phyloP scores from a whole-genome alignment of 2,797 vertebrate genomes.

The Alfaro cultratus region DNA sequence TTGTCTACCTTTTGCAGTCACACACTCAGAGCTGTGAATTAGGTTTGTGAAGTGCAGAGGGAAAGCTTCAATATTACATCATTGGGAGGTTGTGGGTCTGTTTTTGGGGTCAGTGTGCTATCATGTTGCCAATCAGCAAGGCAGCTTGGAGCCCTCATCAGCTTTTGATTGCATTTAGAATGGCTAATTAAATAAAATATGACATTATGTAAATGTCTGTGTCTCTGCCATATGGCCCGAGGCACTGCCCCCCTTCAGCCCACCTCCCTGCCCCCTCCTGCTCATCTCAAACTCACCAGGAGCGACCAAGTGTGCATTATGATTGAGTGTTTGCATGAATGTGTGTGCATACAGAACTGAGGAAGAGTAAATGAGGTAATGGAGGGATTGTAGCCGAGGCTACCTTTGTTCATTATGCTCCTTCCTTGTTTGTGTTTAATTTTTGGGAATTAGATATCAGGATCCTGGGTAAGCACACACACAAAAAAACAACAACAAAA shows the following conservation, averaged over 20 bases:
- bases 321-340: constrained; percentile 13
- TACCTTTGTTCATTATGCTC: neutral
- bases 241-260: constrained; percentile 50
- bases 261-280: constrained; percentile 20
- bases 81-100: constrained; percentile 64
- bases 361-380: constrained; percentile 3
- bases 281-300: constrained; percentile 63
- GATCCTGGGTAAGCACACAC: neutral
- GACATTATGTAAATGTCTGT: constrained; percentile 83
- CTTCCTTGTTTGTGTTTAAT: neutral
- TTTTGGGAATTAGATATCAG: neutral
- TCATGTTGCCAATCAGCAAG: constrained; percentile 79
- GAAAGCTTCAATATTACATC: constrained; percentile 70
- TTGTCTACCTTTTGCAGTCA: constrained; percentile 10
- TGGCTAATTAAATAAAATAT: constrained; percentile 85
- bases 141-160: constrained; percentile 73
- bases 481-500: neutral
- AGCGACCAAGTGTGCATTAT: constrained; percentile 38
- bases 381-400: neutral
- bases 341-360: neutral
- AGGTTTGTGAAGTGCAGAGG: constrained; percentile 47
- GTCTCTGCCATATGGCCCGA: constrained; percentile 76
- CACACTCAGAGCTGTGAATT: constrained; percentile 46
- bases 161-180: constrained; percentile 82
- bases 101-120: constrained; percentile 74